phyloP scores from a whole-genome alignment of 2,113 vertebrate genomes.

The Tupaia chinensis region DNA sequence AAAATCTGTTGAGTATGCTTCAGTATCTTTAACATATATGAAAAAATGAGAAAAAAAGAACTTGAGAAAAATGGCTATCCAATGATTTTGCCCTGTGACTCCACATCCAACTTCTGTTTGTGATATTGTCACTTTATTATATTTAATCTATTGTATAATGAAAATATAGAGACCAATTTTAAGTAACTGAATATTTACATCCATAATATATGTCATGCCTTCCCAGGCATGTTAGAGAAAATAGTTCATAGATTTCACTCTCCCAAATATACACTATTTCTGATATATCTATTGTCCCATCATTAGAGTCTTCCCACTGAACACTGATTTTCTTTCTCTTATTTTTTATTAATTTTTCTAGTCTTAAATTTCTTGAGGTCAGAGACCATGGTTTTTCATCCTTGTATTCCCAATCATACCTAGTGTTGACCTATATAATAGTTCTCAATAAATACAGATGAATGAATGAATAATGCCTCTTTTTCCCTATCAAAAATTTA shows the following conservation, averaged over 20 bases:
- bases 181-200: neutral
- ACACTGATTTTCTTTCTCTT: neutral
- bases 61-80: neutral
- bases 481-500: neutral
- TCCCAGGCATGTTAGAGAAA: neutral
- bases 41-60: neutral
- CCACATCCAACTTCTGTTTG: neutral
- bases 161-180: neutral
- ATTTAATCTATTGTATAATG: neutral
- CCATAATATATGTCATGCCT: neutral
- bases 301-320: neutral
- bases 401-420: neutral
- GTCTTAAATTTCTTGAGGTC: neutral
- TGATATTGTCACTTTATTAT: neutral
- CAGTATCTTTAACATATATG: neutral
- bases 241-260: fast-evolving
- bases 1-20: neutral
- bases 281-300: neutral
- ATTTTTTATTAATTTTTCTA: neutral
- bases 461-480: neutral
- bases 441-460: neutral
- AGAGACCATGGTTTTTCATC: neutral
- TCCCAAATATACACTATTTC: neutral
- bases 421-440: neutral
- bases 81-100: neutral